Evolutionary conservation across 2,888 invertebrate genomes (phyloP), one percentile per base, ranked within the genome.

Genomic region (Standfussiana lucernea): DNA sequence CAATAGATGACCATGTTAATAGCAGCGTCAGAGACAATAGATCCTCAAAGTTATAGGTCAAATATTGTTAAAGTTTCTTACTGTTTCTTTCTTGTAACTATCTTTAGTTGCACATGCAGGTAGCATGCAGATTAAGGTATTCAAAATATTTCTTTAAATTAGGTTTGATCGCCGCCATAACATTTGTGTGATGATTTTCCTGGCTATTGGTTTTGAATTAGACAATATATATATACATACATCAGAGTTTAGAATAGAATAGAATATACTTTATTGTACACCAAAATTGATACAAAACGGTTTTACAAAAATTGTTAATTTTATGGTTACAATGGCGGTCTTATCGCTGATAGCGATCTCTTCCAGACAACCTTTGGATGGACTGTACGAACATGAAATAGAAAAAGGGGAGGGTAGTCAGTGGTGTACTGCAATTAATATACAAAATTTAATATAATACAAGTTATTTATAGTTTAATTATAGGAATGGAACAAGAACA

Each of bases 401-500:
- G n/a, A n/a, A n/a, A n/a, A n/a, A n/a, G n/a, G n/a, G n/a, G n/a
- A n/a, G n/a, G n/a, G n/a, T n/a, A n/a, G n/a, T n/a, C n/a, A n/a
- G n/a, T n/a, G n/a, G n/a, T n/a, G n/a, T n/a, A n/a, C n/a, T n/a
- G n/a, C n/a, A n/a, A n/a, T n/a, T n/a, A n/a, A n/a, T n/a, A n/a
- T n/a, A n/a, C n/a, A n/a, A n/a, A n/a, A n/a, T n/a, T n/a, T n/a
- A n/a, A n/a, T n/a, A n/a, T n/a, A n/a, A n/a, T n/a, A n/a, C n/a
- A n/a, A n/a, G n/a, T n/a, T n/a, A n/a, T n/a, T n/a, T n/a, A n/a
- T n/a, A n/a, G n/a, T n/a, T 45, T 50, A 50, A 32, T 40, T 66
- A 53, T 40, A 62, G 35, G 3, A 42, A 5, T 79, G 13, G 2
- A 65, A 79, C 42, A 72, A 37, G 40, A 69, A 68, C 35, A 59